Percentiles rank a stretch among this genome's conserved stretches.
These are phyloP conservation scores for Campylomormyrus numenius DNA, from an alignment of 2,113 vertebrate species.

Conservation along the genomic window DNA sequence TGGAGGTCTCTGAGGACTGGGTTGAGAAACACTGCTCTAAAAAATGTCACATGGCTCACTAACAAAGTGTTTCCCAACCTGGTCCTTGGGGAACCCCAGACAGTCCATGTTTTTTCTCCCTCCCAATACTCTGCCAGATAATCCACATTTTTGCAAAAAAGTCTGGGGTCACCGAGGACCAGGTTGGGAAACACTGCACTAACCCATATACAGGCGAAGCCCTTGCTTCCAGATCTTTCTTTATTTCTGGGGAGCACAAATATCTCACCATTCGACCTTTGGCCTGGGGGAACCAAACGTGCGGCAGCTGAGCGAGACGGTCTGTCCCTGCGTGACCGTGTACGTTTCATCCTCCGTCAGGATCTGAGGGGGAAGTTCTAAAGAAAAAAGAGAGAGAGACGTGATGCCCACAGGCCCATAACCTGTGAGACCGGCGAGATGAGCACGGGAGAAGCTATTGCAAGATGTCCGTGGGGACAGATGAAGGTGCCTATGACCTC, in stretches of 20 bases:
- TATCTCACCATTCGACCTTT: slow-evolving; percentile 66
- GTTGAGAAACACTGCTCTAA: not conserved
- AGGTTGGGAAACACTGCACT: not conserved
- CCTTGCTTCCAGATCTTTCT: not conserved
- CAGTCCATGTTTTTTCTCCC: not conserved
- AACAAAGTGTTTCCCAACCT: not conserved
- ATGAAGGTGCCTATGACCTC: slow-evolving; percentile 30
- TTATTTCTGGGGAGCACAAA: not conserved
- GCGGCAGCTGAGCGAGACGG: slow-evolving; percentile 55
- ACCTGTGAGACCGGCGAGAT: not conserved
- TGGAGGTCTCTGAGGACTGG: not conserved
- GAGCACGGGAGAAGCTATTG: not conserved
- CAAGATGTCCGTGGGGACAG: not conserved
- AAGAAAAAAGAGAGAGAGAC: not conserved
- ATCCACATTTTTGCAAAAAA: not conserved
- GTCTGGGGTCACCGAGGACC: not conserved
- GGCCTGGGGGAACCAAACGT: slow-evolving; percentile 74
- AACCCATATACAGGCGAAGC: not conserved
- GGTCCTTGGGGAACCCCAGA: not conserved
- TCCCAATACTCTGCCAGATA: not conserved
- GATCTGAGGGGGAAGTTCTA: slow-evolving; percentile 76
- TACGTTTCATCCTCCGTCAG: slow-evolving; percentile 63
- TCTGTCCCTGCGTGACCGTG: slow-evolving; percentile 52
- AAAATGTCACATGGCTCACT: not conserved
- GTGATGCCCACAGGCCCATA: not conserved